Conservation (phyloP, 2,113 vertebrate genomes). For the Heterochromis multidens region DNA sequence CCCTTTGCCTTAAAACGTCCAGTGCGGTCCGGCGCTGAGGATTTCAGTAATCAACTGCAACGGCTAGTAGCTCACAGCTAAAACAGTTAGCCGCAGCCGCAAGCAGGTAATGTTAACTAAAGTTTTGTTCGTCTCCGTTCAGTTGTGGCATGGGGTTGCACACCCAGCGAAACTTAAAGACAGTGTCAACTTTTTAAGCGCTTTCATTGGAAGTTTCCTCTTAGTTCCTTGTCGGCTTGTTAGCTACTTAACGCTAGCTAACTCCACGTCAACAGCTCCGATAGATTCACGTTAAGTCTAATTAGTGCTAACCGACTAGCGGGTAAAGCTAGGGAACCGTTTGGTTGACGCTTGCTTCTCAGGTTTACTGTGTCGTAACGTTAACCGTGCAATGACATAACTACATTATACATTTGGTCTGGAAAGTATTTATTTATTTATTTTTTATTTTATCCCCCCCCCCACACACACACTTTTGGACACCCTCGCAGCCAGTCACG, state of each 20-base stretch:
- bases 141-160: background rate
- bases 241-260: conserved; percentile 19
- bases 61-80: conserved; percentile 44
- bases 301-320: background rate
- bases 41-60: background rate
- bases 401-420: background rate
- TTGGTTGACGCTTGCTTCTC: background rate
- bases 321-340: background rate
- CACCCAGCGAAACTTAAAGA: background rate
- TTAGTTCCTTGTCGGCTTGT: background rate
- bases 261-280: background rate
- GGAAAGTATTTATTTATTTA: background rate
- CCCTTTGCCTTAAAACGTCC: background rate
- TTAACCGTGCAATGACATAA: background rate
- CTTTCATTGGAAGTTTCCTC: background rate
- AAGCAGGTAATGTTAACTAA: conserved; percentile 47
- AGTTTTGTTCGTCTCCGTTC: background rate
- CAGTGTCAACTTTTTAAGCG: background rate
- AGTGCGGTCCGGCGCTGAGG: background rate
- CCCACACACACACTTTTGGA: too few species aligned
- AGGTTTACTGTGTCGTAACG: background rate
- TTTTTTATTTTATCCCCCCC: too few species aligned
- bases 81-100: conserved; percentile 50
- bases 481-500: background rate
- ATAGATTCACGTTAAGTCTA: background rate